A percentile compares a stretch with the other conserved stretches of the same genome.
Conservation (phyloP, 2,113 vertebrate species). For the Poeciliopsis prolifica region DNA sequence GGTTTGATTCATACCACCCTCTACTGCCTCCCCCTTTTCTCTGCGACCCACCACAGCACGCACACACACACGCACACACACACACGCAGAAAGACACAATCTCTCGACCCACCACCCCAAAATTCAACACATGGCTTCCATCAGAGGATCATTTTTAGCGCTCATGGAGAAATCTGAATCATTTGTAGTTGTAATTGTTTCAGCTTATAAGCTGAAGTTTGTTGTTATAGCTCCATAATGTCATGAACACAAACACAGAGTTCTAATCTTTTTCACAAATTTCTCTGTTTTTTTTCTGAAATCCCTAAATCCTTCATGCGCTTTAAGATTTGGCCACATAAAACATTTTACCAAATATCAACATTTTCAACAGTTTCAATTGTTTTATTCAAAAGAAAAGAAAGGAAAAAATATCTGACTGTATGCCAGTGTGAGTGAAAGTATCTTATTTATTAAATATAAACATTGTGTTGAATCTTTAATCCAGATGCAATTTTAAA, state of each 20-base stretch:
- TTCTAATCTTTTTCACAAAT: not conserved
- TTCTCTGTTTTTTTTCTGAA: not conserved
- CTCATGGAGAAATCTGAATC: conserved; percentile 73
- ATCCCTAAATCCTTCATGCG: not conserved
- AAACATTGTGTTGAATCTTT: no score
- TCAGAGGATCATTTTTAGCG: conserved; percentile 82
- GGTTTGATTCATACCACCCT: conserved; percentile 73
- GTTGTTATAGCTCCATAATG: conserved; percentile 6
- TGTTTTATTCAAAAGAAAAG: no score
- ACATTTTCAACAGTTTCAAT: not conserved
- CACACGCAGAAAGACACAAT: conserved; percentile 27
- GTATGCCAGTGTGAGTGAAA: no score
- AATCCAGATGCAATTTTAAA: no score
- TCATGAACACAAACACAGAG: not conserved
- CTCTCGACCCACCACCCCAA: conserved; percentile 40
- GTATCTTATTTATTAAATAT: no score
- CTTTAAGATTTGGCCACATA: not conserved
- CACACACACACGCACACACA: conserved; percentile 23
- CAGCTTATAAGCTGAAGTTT: conserved; percentile 38
- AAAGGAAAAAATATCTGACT: no score
- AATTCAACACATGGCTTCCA: conserved; percentile 80
- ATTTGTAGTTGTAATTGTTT: conserved; percentile 64
- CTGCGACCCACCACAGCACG: conserved; percentile 52
- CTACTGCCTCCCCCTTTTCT: conserved; percentile 51
- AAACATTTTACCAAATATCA: not conserved